phyloP scores from a whole-genome alignment of 2,888 invertebrate species.

The Tethea ocularis region DNA sequence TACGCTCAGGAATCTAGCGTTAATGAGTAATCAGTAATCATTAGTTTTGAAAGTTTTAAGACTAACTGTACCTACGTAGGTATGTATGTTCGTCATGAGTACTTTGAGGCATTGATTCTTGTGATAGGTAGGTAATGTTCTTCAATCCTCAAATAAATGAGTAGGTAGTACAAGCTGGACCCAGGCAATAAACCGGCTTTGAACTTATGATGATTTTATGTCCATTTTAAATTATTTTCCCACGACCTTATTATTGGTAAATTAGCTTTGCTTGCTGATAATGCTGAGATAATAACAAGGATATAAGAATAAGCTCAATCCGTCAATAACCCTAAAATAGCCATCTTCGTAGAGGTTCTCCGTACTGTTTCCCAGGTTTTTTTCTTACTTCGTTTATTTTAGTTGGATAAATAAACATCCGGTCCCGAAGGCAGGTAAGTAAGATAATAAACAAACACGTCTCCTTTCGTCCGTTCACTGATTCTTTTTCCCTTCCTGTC shows the following conservation, averaged over 20 bases:
- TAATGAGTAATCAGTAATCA: slow-evolving; percentile 5
- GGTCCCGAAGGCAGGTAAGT: slow-evolving; percentile 56
- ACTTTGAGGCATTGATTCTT: not conserved
- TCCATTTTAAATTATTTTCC: no score
- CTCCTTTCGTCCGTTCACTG: slow-evolving; percentile 17
- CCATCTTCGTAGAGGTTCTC: not conserved
- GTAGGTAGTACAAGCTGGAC: no score
- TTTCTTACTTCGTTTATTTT: slow-evolving; percentile 16
- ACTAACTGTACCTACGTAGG: not conserved
- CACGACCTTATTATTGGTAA: no score
- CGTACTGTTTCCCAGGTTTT: slow-evolving; percentile 6
- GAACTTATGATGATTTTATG: no score
- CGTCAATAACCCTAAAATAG: not conserved
- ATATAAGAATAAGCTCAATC: not conserved
- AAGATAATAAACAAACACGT: slow-evolving; percentile 44
- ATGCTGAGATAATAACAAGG: not conserved
- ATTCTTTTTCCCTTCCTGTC: slow-evolving; percentile 21
- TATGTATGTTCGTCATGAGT: not conserved
- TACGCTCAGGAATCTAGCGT: slow-evolving; percentile 14
- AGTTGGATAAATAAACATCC: slow-evolving; percentile 49
- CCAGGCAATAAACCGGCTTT: no score
- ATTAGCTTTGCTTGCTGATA: no score
- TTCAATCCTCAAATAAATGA: no score
- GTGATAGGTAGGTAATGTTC: no score
- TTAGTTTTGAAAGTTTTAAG: not conserved